Percentiles rank a stretch among this genome's conserved stretches.
These are phyloP conservation scores for Takifugu ocellatus DNA, from an alignment of 2,797 vertebrate species.

Conservation along the genomic window DNA sequence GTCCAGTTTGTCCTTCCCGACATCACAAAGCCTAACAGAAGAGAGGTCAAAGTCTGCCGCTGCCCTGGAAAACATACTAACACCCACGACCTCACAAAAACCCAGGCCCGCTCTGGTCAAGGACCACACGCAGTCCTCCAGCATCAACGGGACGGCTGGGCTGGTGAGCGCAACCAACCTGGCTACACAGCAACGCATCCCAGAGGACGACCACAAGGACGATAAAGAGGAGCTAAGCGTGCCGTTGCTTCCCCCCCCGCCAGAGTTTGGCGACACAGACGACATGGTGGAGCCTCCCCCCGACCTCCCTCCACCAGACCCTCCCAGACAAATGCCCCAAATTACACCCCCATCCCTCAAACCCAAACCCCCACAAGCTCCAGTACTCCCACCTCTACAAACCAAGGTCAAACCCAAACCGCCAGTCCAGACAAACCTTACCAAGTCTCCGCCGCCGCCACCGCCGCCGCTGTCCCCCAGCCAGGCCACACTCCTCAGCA, in stretches of 20 bases:
- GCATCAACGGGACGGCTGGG: constrained; percentile 10
- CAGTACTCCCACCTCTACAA: not conserved
- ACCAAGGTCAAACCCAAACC: constrained; percentile 38
- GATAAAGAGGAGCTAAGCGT: constrained; percentile 35
- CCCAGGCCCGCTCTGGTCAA: constrained; percentile 12
- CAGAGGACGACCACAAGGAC: constrained; percentile 10
- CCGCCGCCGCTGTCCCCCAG: constrained; percentile 45
- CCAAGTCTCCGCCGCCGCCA: constrained; percentile 23
- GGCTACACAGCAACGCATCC: constrained; percentile 14
- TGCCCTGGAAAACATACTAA: constrained; percentile 1
- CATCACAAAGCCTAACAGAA: constrained; percentile 26
- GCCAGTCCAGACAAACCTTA: constrained; percentile 37
- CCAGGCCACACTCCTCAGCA: constrained; percentile 76
- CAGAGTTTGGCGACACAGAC: constrained; percentile 71
- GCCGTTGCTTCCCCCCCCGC: constrained; percentile 74
- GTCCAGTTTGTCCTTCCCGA: constrained; percentile 28
- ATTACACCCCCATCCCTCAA: constrained; percentile 25
- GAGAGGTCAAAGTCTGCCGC: constrained; percentile 17
- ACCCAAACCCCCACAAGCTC: constrained; percentile 16
- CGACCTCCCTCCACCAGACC: constrained; percentile 53
- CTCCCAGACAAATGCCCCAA: constrained; percentile 44
- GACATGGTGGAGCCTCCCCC: constrained; percentile 54
- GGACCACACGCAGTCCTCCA: constrained; percentile 7
- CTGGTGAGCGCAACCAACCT: constrained; percentile 14
- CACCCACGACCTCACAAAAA: constrained; percentile 21